A percentile compares a stretch with the other conserved stretches of the same genome.
Evolutionary conservation across 2,888 invertebrate genomes (phyloP).

Genomic region (Caenorhabditis afra): DNA sequence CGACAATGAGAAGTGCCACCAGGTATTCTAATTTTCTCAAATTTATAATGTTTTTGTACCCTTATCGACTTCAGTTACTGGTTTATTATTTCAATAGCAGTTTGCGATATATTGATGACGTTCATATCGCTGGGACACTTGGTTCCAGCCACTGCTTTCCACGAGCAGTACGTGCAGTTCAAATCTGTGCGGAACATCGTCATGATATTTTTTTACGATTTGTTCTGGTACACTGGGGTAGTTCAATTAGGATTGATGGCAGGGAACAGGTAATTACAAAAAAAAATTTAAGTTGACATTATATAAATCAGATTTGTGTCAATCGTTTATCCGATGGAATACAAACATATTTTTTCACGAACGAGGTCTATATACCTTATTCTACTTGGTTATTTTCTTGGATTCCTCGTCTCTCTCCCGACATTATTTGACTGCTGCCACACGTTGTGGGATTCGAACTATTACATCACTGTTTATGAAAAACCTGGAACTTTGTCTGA

Average conservation of each 20-base stretch:
- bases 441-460: constrained; percentile 74
- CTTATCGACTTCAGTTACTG: constrained; percentile 77
- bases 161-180: constrained; percentile 71
- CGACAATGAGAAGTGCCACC: constrained; percentile 74
- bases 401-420: constrained; percentile 74
- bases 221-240: constrained; percentile 80
- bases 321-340: constrained; percentile 79
- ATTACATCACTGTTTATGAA: constrained; percentile 74
- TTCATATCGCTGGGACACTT: constrained; percentile 74
- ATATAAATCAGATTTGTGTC: constrained; percentile 74
- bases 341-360: constrained; percentile 75
- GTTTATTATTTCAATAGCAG: constrained; percentile 77
- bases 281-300: background rate
- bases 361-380: constrained; percentile 64
- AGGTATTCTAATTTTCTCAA: constrained; percentile 60
- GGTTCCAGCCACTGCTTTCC: constrained; percentile 77
- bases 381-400: constrained; percentile 66
- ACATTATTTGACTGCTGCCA: constrained; percentile 78
- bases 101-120: constrained; percentile 78
- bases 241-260: constrained; percentile 79
- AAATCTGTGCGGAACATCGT: constrained; percentile 71
- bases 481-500: constrained; percentile 70
- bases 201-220: constrained; percentile 78
- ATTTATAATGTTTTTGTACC: constrained; percentile 1
- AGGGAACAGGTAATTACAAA: constrained; percentile 69